Evolutionary conservation across 1,140 invertebrate genomes (phyloP), one percentile per base, ranked within the genome.

Genomic region (Drosophila lowei): DNA sequence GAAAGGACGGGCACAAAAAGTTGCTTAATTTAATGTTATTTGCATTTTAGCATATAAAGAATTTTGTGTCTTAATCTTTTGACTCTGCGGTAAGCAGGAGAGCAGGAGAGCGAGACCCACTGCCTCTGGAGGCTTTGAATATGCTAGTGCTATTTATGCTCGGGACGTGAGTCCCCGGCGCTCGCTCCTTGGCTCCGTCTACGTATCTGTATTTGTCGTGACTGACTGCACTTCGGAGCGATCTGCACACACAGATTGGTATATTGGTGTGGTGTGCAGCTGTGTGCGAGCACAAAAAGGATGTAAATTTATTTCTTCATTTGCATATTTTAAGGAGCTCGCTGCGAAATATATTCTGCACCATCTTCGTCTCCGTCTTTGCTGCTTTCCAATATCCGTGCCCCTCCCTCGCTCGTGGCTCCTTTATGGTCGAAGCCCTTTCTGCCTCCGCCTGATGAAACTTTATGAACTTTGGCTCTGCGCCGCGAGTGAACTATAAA

Each of bases 11-110:
- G 79, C 75, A 83, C 70, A 89, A 81, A 89, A 90, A 90, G 74
- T 90, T 86, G 70, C 86, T 90, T 90, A 90, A 90, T 90, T 90
- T 90, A 90, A 90, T 90, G 89, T 90, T 90, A 90, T 90, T 90
- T 90, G 84, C 89, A 62, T 85, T 90, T 90, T 75, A 90, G 79
- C 89, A 90, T 86, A 90, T 90, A 90, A 90, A 90, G 79, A 90
- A 90, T 89, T 86, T 90, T 79, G 89, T 88, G 89, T 90, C 89
- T 90, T 90, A 90, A 90, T 90, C 85, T 90, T 89, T 90, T 80
- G 88, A 90, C 88, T 88, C 72, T 86, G 79, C 65, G 79, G 73
- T 70, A 48, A 80, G 72, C 71, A 73, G 52, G 59, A 60, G 58
- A 60, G 23, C 71, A 73, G 52, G 59, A 60, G 62, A 60, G 57